A percentile compares a stretch with the other conserved stretches of the same genome.
Conservation (phyloP, 2,888 invertebrate genomes). For the Protophormia terraenovae region DNA sequence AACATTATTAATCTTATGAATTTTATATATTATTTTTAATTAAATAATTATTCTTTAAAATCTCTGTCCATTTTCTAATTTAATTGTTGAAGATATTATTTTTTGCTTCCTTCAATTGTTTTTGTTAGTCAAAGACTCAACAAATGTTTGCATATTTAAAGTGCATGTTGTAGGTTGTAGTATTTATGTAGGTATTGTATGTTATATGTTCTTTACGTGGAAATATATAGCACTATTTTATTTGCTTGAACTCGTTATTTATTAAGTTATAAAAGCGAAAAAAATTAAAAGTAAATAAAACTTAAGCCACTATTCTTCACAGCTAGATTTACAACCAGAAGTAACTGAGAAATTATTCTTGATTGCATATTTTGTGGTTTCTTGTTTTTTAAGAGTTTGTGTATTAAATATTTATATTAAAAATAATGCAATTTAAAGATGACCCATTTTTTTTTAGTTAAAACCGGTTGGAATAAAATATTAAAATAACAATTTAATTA, state of each 20-base stretch:
- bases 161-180: background rate
- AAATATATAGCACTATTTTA: background rate
- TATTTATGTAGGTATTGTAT: background rate
- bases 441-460: constrained; percentile 38
- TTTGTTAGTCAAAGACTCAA: constrained; percentile 4
- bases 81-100: too few species aligned
- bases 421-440: constrained; percentile 29
- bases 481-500: background rate
- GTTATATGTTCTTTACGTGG: background rate
- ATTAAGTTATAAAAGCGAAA: background rate
- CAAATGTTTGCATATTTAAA: constrained; percentile 22
- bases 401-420: background rate
- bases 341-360: background rate
- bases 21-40: too few species aligned
- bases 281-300: constrained; percentile 3
- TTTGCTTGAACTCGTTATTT: background rate
- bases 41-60: too few species aligned
- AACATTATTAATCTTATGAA: too few species aligned
- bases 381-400: background rate
- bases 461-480: background rate
- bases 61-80: too few species aligned
- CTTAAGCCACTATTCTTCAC: too few species aligned
- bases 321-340: background rate
- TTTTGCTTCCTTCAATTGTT: background rate
- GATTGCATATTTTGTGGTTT: background rate